Percentiles rank a stretch among this genome's conserved stretches.
Evolutionary conservation across 2,797 vertebrate species (phyloP).

Genomic region (Xiphorhynchus erythropygius): DNA sequence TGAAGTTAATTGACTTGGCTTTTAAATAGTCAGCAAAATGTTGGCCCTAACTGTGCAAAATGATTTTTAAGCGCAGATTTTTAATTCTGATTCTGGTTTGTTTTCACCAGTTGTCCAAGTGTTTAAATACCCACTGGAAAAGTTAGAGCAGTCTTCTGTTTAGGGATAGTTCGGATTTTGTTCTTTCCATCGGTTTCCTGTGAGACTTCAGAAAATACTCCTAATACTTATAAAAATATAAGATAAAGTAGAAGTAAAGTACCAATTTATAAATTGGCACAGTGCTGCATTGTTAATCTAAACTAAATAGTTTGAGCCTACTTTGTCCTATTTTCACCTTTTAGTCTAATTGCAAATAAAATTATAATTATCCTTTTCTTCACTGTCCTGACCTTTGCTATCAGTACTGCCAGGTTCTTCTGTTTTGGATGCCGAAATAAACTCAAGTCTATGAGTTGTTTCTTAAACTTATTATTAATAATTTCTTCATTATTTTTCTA

Average conservation of each 20-base stretch:
- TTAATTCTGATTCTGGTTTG: neutral
- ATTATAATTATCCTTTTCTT: neutral
- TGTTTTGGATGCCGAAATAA: neutral
- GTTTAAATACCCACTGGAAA: neutral
- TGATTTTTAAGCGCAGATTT: neutral
- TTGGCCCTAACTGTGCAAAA: neutral
- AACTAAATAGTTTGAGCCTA: neutral
- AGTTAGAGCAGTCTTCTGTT: neutral
- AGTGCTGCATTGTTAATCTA: neutral
- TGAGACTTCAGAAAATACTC: neutral
- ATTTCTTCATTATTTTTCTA: neutral
- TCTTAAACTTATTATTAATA: neutral
- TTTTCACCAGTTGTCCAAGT: neutral
- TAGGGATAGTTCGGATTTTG: neutral
- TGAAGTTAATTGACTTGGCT: neutral
- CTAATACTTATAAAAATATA: neutral
- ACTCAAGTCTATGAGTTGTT: neutral
- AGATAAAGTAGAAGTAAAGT: neutral
- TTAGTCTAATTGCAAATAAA: neutral
- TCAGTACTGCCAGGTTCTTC: neutral
- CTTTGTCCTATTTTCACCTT: neutral
- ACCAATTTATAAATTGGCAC: neutral
- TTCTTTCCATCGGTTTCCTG: neutral
- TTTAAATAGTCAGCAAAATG: neutral
- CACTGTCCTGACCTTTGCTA: neutral